Conservation (phyloP, 2,797 vertebrate species). For the Pangasius macronema region DNA sequence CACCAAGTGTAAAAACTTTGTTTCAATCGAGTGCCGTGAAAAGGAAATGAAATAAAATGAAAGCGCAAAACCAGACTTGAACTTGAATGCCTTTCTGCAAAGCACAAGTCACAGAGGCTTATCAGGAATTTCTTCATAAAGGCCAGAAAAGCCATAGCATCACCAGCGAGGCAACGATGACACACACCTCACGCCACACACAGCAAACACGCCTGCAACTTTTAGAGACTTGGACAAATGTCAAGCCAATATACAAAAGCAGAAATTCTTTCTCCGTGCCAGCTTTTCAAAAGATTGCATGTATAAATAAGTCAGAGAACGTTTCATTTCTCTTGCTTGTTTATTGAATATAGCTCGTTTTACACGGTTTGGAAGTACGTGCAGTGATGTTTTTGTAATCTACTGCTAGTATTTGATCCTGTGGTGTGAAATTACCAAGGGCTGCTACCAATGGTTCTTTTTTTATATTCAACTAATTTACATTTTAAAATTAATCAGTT, state of each 20-base stretch:
- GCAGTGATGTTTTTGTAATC: neutral
- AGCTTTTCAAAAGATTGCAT: neutral
- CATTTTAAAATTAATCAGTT: neutral
- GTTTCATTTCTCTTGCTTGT: neutral
- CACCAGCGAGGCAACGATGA: neutral
- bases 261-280: neutral
- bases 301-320: neutral
- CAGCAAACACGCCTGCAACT: neutral
- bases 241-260: neutral
- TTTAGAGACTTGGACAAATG: neutral
- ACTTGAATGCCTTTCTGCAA: neutral
- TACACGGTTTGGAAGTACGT: neutral
- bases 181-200: neutral
- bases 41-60: neutral
- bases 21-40: neutral
- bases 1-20: neutral
- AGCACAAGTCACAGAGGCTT: neutral
- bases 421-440: neutral
- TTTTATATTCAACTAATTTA: neutral
- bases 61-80: neutral
- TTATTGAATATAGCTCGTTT: neutral
- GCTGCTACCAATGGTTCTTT: neutral
- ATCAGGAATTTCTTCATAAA: neutral
- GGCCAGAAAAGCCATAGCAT: neutral
- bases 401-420: neutral